Evolutionary conservation across 2,797 vertebrate genomes (phyloP).

Genomic region (Perodicticus potto): DNA sequence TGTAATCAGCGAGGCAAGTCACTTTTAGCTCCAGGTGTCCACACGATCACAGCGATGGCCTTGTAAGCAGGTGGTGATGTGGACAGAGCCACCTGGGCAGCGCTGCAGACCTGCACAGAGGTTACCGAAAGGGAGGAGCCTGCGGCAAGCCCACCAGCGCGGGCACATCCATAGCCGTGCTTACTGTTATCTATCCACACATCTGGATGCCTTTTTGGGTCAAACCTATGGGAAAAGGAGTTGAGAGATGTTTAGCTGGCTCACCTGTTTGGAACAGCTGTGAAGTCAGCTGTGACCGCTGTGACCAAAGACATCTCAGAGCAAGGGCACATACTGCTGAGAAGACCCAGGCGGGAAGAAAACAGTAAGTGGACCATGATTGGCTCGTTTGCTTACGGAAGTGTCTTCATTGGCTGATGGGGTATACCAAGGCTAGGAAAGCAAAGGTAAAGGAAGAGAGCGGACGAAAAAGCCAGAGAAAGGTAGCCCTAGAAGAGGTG

Average conservation of each 20-base stretch:
- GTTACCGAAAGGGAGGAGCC: rapidly evolving
- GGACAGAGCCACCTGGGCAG: background rate
- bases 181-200: background rate
- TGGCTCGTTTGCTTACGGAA: background rate
- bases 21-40: background rate
- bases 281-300: background rate
- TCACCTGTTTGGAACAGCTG: constrained; percentile 42
- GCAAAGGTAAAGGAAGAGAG: background rate
- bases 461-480: background rate
- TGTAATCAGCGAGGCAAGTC: background rate
- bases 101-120: rapidly evolving
- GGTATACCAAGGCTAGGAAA: background rate
- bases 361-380: background rate
- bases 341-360: background rate
- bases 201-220: background rate
- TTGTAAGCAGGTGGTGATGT: background rate
- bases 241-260: background rate
- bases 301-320: background rate
- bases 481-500: background rate
- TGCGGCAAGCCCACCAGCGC: rapidly evolving
- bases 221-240: background rate
- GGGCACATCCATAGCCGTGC: background rate
- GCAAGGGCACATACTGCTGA: background rate
- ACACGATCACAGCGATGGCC: background rate
- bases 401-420: background rate